A percentile compares a stretch with the other conserved stretches of the same genome.
phyloP scores from a whole-genome alignment of 2,797 vertebrate genomes.

The Tauraco hartlaubi region DNA sequence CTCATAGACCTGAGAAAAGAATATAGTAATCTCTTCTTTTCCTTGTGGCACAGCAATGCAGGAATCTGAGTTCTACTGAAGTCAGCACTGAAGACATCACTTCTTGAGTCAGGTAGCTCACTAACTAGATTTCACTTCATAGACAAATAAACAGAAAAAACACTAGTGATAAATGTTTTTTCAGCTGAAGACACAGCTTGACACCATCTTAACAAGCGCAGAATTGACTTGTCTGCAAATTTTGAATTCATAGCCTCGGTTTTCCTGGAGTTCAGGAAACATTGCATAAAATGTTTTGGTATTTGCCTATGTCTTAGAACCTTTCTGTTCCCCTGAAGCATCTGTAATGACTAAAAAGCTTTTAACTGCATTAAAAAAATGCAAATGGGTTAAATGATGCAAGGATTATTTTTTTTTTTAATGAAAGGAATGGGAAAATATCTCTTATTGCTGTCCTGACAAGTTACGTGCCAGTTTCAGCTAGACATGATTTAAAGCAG shows the following conservation, averaged over 20 bases:
- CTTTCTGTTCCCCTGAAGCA: neutral
- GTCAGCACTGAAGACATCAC: neutral
- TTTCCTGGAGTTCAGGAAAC: neutral
- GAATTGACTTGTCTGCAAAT: neutral
- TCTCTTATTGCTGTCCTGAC: neutral
- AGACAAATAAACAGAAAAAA: neutral
- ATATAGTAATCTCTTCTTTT: neutral
- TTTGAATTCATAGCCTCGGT: neutral
- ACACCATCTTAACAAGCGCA: neutral
- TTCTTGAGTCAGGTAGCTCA: neutral
- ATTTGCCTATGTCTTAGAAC: neutral
- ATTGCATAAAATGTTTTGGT: neutral
- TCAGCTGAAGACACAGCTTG: neutral
- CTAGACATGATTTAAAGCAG: constrained; percentile 26
- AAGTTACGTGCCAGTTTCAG: constrained; percentile 3
- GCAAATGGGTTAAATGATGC: neutral
- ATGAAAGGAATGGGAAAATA: neutral
- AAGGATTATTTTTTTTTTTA: neutral
- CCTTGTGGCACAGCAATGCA: neutral
- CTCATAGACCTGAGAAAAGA: neutral
- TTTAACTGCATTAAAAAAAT: neutral
- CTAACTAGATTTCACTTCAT: neutral
- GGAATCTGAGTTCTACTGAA: neutral
- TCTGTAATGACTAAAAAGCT: neutral
- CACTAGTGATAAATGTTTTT: neutral